These are phyloP conservation scores for Formica aserva DNA, from an alignment of 2,888 invertebrate genomes.

Conservation along the genomic window DNA sequence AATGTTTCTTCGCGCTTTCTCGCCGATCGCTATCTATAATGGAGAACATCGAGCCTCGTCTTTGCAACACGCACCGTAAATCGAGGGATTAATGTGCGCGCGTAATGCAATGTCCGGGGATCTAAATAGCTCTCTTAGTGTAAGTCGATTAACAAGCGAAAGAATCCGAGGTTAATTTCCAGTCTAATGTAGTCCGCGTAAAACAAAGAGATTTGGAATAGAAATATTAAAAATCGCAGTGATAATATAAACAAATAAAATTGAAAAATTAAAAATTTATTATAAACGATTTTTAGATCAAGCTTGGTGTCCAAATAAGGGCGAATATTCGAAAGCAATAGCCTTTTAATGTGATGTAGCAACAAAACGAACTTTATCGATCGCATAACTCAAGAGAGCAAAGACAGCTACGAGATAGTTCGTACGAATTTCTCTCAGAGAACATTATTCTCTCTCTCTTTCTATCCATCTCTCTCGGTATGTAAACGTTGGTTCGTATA, in stretches of 20 bases:
- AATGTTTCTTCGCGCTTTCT: conserved; percentile 48
- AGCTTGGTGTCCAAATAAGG: not conserved
- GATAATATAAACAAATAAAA: not conserved
- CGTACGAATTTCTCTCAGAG: conserved; percentile 19
- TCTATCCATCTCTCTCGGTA: conserved; percentile 9
- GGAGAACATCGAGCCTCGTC: conserved; percentile 3
- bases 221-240: not conserved
- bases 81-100: conserved; percentile 25
- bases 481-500: conserved; percentile 22
- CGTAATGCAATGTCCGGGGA: conserved; percentile 5
- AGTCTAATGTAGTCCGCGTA: not conserved
- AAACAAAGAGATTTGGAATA: not conserved
- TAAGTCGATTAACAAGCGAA: not conserved
- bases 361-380: conserved; percentile 9
- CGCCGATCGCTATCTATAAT: not conserved
- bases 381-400: not conserved
- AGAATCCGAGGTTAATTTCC: not conserved
- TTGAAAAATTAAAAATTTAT: not conserved
- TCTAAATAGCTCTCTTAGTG: not conserved
- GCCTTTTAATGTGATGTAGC: no score
- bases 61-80: not conserved
- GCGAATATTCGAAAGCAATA: no score
- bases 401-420: not conserved
- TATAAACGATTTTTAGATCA: not conserved
- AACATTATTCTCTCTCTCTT: not conserved